A percentile compares a stretch with the other conserved stretches of the same genome.
Conservation (phyloP, 2,888 invertebrate species). For the Drosophila buzzatii region DNA sequence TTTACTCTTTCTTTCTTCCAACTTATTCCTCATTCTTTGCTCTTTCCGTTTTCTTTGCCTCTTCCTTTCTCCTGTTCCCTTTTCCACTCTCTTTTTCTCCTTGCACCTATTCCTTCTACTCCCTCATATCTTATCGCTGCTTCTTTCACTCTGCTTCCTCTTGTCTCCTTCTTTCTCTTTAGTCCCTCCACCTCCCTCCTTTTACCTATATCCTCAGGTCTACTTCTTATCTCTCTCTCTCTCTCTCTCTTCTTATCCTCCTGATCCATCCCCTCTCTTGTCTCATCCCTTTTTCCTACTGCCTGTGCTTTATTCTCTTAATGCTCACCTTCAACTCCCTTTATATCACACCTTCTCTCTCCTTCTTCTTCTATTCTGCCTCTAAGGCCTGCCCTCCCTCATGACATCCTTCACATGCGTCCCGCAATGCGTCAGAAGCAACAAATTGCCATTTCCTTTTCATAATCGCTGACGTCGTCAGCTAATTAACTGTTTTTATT, state of each 20-base stretch:
- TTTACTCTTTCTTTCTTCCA: too few species aligned
- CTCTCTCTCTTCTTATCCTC: background rate
- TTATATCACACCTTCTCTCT: background rate
- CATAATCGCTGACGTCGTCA: constrained; percentile 40
- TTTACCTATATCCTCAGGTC: background rate
- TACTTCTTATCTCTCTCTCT: background rate
- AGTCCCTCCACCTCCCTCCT: background rate
- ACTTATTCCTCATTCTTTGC: too few species aligned
- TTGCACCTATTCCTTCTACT: too few species aligned
- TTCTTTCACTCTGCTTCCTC: too few species aligned
- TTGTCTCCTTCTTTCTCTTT: background rate
- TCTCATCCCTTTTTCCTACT: too few species aligned
- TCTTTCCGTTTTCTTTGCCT: too few species aligned
- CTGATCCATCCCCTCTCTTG: background rate
- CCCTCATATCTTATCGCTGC: too few species aligned
- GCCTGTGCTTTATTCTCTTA: too few species aligned
- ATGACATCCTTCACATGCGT: background rate
- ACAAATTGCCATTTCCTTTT: constrained; percentile 61
- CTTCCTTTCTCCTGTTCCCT: background rate
- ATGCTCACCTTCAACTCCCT: too few species aligned
- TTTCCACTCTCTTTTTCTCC: background rate
- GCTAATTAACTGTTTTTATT: constrained; percentile 49
- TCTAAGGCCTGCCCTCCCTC: background rate
- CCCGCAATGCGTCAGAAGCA: constrained; percentile 35
- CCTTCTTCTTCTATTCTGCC: background rate